Conservation (phyloP, 2,797 vertebrate species). For the Anomalospiza imberbis region DNA sequence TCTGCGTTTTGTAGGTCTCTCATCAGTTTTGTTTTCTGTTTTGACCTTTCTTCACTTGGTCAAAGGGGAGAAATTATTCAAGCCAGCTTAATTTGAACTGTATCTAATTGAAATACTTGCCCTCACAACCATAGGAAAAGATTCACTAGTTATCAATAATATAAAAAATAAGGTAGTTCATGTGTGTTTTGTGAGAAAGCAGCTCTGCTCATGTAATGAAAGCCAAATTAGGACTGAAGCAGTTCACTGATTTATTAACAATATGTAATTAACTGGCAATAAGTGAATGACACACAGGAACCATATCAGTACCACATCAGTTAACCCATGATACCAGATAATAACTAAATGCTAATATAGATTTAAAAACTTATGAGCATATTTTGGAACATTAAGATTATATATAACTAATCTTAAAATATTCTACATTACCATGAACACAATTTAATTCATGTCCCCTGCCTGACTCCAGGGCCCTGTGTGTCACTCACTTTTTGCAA, state of each 20-base stretch:
- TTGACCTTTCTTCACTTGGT: background rate
- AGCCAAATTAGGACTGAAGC: background rate
- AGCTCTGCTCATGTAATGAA: background rate
- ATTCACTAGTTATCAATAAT: background rate
- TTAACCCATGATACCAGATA: background rate
- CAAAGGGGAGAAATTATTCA: background rate
- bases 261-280: background rate
- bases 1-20: background rate
- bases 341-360: background rate
- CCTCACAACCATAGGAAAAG: background rate
- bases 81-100: background rate
- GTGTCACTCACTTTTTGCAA: rapidly evolving
- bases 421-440: background rate
- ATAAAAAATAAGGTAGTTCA: background rate
- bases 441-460: background rate
- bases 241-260: background rate
- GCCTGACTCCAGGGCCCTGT: background rate
- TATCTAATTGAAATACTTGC: background rate
- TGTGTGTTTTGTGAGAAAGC: background rate
- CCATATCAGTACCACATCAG: background rate
- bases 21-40: background rate
- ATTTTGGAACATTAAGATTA: background rate
- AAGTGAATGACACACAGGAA: background rate
- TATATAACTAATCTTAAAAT: background rate
- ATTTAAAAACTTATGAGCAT: background rate